Evolutionary conservation across 2,888 invertebrate species (phyloP).

Genomic region (Nemapogon koenigi): DNA sequence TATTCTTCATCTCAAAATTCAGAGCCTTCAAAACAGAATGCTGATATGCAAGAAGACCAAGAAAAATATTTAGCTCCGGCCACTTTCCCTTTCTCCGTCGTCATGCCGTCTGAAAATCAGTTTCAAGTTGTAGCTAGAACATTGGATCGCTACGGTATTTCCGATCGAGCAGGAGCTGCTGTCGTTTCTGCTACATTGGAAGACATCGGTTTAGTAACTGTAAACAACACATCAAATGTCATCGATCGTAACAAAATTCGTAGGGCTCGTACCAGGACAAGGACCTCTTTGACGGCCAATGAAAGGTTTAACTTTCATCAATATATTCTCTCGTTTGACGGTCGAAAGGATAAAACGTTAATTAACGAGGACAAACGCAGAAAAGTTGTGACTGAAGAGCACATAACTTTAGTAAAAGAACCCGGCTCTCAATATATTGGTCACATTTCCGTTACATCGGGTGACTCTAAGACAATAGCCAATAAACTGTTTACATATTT

Average conservation of each 20-base stretch:
- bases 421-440: constrained; percentile 7
- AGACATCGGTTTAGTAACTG: constrained; percentile 2
- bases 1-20: background rate
- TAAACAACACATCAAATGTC: background rate
- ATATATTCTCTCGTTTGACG: constrained; percentile 6
- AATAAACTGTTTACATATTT: constrained; percentile 2
- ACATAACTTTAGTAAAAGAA: constrained; percentile 4
- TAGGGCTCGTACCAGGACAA: background rate
- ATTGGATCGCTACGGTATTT: constrained; percentile 4
- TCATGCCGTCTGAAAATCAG: background rate
- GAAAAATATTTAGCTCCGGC: too few relatives aligned
- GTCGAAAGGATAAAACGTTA: constrained; percentile 6
- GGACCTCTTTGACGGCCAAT: background rate
- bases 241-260: background rate
- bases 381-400: constrained; percentile 3
- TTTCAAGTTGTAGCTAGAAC: constrained; percentile 5
- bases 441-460: constrained; percentile 1
- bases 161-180: constrained; percentile 7
- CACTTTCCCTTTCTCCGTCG: too few relatives aligned
- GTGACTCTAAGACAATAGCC: constrained; percentile 3
- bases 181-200: constrained; percentile 5
- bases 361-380: constrained; percentile 4
- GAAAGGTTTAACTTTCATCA: too few relatives aligned
- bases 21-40: too few relatives aligned
- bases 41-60: too few relatives aligned